phyloP scores from a whole-genome alignment of 2,113 vertebrate genomes.

The Vulpes vulpes region DNA sequence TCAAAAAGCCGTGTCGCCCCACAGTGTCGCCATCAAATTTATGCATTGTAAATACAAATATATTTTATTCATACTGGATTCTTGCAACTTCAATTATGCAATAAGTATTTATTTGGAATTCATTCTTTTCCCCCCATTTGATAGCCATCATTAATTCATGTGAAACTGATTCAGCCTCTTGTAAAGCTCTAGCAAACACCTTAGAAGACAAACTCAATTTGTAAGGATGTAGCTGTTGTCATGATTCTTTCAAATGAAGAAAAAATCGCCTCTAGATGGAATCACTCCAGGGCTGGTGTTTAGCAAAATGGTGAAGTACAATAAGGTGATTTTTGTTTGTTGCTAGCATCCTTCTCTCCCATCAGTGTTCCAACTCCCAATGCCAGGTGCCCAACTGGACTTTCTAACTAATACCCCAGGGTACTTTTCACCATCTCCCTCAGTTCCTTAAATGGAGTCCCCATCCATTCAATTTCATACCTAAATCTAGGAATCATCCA shows the following conservation, averaged over 20 bases:
- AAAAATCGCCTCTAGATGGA: not conserved
- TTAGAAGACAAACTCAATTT: conserved; percentile 86
- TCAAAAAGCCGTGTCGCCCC: conserved; percentile 82
- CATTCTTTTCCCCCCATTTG: conserved; percentile 86
- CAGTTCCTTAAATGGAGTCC: not conserved
- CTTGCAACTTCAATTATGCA: conserved; percentile 90
- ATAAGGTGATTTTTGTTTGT: not conserved
- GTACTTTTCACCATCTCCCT: not conserved
- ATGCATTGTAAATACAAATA: conserved; percentile 89
- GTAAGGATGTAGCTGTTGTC: conserved; percentile 72
- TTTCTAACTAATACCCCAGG: not conserved
- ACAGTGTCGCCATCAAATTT: conserved; percentile 84
- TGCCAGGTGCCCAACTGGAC: not conserved
- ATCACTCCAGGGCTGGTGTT: conserved; percentile 4
- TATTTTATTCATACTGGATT: conserved; percentile 91
- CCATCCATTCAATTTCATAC: not conserved
- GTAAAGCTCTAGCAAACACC: conserved; percentile 86
- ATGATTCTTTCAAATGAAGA: conserved; percentile 69
- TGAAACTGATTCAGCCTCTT: conserved; percentile 87
- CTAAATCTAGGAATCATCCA: not conserved
- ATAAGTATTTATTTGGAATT: conserved; percentile 90
- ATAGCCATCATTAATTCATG: conserved; percentile 91
- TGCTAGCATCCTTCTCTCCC: not conserved
- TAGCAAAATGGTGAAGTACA: not conserved
- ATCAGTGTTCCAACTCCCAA: not conserved